Base-by-base conservation (phyloP, 92 coral and sea anemone species). In the Nematostella vectensis region DNA sequence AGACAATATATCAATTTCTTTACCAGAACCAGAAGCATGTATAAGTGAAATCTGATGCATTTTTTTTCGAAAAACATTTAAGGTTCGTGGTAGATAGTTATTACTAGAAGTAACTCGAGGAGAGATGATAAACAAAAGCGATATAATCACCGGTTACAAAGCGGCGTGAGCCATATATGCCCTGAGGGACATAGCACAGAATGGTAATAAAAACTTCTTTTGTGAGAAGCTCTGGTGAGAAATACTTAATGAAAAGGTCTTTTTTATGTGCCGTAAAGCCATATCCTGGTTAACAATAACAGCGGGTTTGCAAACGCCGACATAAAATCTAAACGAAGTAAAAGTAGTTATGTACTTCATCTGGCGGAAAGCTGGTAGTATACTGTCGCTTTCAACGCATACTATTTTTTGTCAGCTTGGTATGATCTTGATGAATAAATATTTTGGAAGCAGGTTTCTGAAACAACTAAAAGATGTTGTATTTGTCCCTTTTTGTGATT, bases 261-360 rank as follows among this genome's bases (percentile, higher is more conserved):
- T 45, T 45, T 45, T 45, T 17, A 45, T 9, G 51, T 45, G 51
- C 51, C 18, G 51, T 45, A 10, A 45, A 45, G 51, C 51, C 51
- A 19, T 17, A 4, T 6, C 4, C 18, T 45, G 9, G 11, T 9
- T 45, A 45, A 45, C 9, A 45, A 45, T 4, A 6, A 10, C 21
- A 22, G 17, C 4, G 9, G 4, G 18, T 45, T 45, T 45, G 21
- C 9, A 45, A 17, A 6, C 4, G 51, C 51, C 51, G 51, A 45
- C 51, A 45, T 9, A 45, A 45, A 45, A 4, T n/a, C n/a, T n/a
- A 4, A 4, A 19, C 51, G 4, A 45, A 17, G 51, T 10, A 4
- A 45, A 19, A 45, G 18, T 8, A 9, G 9, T 45, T 22, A 45
- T 9, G 9, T 45, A 9, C 51, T 22, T 45, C 51, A 19, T 11